A percentile compares a stretch with the other conserved stretches of the same genome.
Conservation (phyloP, 2,888 invertebrate species). For the Lathronympha strigana region DNA sequence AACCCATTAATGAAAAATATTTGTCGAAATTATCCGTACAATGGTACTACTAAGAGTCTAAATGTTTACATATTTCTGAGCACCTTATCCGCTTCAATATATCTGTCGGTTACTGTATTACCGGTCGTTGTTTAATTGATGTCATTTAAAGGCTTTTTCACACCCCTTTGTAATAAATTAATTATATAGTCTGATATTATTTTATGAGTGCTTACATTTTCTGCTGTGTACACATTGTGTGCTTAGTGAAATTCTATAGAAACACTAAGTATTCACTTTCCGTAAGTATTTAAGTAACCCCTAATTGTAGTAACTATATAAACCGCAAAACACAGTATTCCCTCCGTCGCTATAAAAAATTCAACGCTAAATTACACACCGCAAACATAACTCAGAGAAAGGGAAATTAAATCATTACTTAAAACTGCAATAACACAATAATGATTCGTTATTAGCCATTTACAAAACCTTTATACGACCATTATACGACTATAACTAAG, state of each 20-base stretch:
- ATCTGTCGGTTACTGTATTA: background rate
- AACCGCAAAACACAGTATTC: conserved; percentile 23
- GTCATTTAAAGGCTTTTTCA: background rate
- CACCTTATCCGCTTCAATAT: background rate
- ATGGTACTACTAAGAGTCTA: too few relatives aligned
- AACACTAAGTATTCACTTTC: background rate
- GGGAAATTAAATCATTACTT: conserved; percentile 40
- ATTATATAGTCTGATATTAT: background rate
- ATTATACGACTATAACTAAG: conserved; percentile 40
- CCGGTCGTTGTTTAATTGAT: background rate
- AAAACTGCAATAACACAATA: conserved; percentile 38
- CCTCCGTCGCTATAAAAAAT: conserved; percentile 31
- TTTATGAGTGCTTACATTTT: too few relatives aligned
- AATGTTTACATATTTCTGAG: background rate
- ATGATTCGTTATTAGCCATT: conserved; percentile 35
- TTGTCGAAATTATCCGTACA: too few relatives aligned
- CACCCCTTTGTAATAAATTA: background rate
- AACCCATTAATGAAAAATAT: background rate
- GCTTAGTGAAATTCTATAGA: background rate
- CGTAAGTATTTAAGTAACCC: conserved; percentile 17
- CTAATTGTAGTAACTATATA: conserved; percentile 14
- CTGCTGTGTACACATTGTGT: background rate
- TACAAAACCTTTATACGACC: conserved; percentile 36
- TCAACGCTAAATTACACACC: conserved; percentile 38
- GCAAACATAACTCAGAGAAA: conserved; percentile 25